A percentile compares a stretch with the other conserved stretches of the same genome.
Conservation (phyloP, 2,797 vertebrate genomes). For the Melanogrammus aeglefinus region DNA sequence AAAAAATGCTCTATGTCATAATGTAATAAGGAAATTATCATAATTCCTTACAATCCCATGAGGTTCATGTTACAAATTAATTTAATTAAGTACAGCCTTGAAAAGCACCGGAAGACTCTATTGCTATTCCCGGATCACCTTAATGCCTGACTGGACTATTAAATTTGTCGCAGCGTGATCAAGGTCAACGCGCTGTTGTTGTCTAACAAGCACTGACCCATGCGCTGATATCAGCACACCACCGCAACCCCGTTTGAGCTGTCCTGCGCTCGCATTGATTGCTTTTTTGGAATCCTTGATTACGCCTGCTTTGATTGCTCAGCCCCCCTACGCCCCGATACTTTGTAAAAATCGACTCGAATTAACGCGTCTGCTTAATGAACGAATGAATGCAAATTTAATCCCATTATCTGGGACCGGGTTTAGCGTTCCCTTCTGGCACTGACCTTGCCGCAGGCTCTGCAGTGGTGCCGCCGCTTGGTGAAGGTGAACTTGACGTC, state of each 20-base stretch:
- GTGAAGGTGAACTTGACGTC: constrained; percentile 98
- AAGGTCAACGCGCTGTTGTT: neutral
- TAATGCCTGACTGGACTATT: neutral
- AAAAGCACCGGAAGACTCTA: neutral
- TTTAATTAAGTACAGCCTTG: neutral
- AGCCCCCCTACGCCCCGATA: too few relatives aligned
- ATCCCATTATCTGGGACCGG: neutral
- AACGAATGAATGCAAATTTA: neutral
- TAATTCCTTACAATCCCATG: neutral
- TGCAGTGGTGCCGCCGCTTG: constrained; percentile 97
- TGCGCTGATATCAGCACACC: neutral
- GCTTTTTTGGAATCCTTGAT: neutral
- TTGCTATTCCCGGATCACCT: neutral
- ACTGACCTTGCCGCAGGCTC: constrained; percentile 97
- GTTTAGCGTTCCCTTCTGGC: neutral
- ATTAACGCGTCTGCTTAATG: neutral
- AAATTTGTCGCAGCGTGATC: neutral
- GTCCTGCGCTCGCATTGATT: neutral
- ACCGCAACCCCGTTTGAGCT: neutral
- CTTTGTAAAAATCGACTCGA: neutral
- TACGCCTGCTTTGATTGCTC: neutral
- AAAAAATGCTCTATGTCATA: neutral
- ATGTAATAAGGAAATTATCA: neutral
- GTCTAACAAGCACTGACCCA: neutral
- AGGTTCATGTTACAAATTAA: neutral